phyloP scores from a whole-genome alignment of 2,888 invertebrate species.

The Mythimna vitellina region DNA sequence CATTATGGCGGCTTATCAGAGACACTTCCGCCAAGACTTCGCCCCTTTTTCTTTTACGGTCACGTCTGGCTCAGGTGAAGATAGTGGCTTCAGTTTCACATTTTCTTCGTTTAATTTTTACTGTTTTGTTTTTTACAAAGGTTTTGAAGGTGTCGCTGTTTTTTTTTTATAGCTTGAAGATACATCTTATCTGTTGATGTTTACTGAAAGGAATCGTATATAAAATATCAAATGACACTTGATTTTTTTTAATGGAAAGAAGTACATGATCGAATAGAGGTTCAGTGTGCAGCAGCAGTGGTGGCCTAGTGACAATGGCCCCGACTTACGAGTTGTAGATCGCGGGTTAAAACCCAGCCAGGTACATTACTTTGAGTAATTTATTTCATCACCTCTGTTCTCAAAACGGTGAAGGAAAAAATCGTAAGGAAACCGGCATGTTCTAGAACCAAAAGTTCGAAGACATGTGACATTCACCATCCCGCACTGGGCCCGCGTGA shows the following conservation, averaged over 20 bases:
- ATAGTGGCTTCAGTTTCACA: conserved; percentile 70
- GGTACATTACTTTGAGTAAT: no score
- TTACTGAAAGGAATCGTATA: background rate
- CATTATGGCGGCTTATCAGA: conserved; percentile 90
- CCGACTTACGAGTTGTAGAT: no score
- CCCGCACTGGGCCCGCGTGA: no score
- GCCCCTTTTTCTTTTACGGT: conserved; percentile 90
- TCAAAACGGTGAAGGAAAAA: no score
- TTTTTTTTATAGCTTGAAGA: background rate
- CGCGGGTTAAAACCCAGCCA: background rate
- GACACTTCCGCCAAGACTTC: conserved; percentile 83
- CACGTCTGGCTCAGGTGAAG: conserved; percentile 85
- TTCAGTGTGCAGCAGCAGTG: background rate
- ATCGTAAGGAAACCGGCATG: no score
- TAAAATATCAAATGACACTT: background rate
- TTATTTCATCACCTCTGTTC: no score
- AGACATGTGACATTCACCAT: no score
- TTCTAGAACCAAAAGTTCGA: no score
- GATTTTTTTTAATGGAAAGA: background rate
- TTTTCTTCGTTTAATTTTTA: conserved; percentile 69
- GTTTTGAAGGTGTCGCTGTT: conserved; percentile 5
- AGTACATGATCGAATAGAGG: background rate
- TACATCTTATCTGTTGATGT: conserved; percentile 2
- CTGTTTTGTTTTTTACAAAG: conserved; percentile 60
- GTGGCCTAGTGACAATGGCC: no score